Evolutionary conservation across 2,797 vertebrate species (phyloP), one percentile per base, ranked within the genome.

Genomic region (Coilia nasus): DNA sequence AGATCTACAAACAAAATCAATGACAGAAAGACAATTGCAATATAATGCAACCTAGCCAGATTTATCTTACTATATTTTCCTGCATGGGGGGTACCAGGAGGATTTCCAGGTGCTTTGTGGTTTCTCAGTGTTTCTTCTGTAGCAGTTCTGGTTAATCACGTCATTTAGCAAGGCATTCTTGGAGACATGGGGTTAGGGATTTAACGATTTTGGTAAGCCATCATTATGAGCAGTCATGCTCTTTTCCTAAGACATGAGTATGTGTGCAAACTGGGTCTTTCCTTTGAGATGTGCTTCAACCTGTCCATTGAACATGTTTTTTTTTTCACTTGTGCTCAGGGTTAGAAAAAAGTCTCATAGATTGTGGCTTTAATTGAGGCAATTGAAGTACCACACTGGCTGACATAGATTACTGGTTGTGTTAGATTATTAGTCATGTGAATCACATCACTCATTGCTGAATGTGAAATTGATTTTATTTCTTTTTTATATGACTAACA

Each of bases 81-180:
- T 44, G 71, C 71, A 78, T 78, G 71, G 35, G 31, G 31, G 71
- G 71, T 41, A 78, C 71, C 71, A 44, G 71, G 71, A 78, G 44
- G 71, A 44, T 41, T 9, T 17, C 71, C 15, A 44, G 71, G 44
- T 6, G 31, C 71, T 78, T 78, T 78, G 71, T 78, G 71, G 15
- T 59, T 59, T 59, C 21, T 7, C 21, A 54, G 57, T 59, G 57
- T 44, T 78, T 17, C n/a, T 35, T 0, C 64, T 71, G 64, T 5
- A 31, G 64, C 25, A 21, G 31, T 41, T 31, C 71, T 21, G 71
- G 71, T 15, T 78, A 44, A 78, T 78, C 71, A 44, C 35, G 71
- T 78, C 71, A 19, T 78, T 78, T 41, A 44, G 35, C 35, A 2
- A 1, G 17, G 71, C 35, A 21, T 78, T 78, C 35, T 41, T 35